Evolutionary conservation across 1,140 invertebrate genomes (phyloP).

Genomic region (Camponotus pennsylvanicus): DNA sequence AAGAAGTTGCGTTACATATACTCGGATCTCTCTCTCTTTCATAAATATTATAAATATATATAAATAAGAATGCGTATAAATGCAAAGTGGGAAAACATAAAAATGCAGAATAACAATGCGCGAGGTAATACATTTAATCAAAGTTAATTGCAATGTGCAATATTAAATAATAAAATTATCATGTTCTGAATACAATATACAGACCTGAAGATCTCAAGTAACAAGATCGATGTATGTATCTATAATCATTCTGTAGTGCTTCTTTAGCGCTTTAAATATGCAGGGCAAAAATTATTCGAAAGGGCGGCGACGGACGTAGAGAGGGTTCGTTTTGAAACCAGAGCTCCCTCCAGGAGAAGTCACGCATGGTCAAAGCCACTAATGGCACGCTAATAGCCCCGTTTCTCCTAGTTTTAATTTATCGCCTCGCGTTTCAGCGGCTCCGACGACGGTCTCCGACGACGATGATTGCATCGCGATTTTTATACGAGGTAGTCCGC

Average conservation of each 20-base stretch:
- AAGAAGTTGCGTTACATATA: not conserved
- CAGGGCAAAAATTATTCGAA: conserved; percentile 1
- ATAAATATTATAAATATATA: not conserved
- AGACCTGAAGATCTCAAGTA: not conserved
- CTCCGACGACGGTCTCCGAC: conserved; percentile 67
- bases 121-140: not conserved
- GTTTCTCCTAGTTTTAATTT: conserved; percentile 84
- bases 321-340: conserved; percentile 71
- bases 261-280: not conserved
- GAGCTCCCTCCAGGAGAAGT: conserved; percentile 70
- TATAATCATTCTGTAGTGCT: not conserved
- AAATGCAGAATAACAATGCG: not conserved
- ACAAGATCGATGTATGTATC: not conserved
- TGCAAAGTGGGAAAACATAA: not conserved
- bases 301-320: not conserved
- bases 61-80: not conserved
- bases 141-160: not conserved
- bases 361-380: conserved; percentile 82
- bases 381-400: conserved; percentile 83
- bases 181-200: not conserved
- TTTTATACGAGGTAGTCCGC: conserved; percentile 70
- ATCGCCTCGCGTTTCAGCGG: conserved; percentile 73
- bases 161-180: not conserved
- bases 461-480: conserved; percentile 75
- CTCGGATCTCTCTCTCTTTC: not conserved